These are phyloP conservation scores for Machimus atricapillus DNA, from an alignment of 2,888 invertebrate species.

Conservation along the genomic window DNA sequence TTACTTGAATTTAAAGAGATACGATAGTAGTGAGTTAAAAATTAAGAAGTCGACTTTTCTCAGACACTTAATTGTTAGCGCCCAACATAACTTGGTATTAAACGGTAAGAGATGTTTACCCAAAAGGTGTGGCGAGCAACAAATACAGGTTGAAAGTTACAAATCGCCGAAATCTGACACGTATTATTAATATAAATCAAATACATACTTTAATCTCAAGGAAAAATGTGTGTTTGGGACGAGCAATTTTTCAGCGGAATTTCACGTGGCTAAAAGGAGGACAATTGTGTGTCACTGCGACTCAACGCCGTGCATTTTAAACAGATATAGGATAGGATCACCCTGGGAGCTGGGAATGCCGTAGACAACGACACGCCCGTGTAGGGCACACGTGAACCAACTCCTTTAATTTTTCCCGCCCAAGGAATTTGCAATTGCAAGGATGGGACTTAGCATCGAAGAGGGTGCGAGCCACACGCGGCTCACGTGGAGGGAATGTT, in stretches of 20 bases:
- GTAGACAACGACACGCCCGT: neutral
- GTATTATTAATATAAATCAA: slow-evolving; percentile 44
- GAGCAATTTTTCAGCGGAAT: slow-evolving; percentile 33
- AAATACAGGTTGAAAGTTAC: neutral
- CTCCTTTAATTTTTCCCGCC: neutral
- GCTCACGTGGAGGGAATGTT: neutral
- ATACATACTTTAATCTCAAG: slow-evolving; percentile 36
- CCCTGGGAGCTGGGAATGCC: neutral
- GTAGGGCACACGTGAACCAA: neutral
- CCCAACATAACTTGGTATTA: neutral
- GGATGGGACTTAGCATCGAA: neutral
- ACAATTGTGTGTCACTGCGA: slow-evolving; percentile 4
- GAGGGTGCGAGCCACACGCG: neutral
- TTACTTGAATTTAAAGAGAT: neutral
- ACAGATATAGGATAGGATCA: neutral
- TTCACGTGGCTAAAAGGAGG: neutral
- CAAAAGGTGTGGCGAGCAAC: neutral
- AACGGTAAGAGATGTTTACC: neutral
- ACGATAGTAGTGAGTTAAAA: neutral
- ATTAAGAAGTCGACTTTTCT: neutral
- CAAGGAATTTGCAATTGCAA: neutral
- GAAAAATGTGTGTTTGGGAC: slow-evolving; percentile 40
- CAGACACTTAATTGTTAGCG: neutral
- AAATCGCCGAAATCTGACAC: slow-evolving; percentile 42
- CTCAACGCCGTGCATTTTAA: slow-evolving; percentile 18